Evolutionary conservation across 1,140 invertebrate species (phyloP), one percentile per base, ranked within the genome.

Genomic region (Drosophila nasuta): DNA sequence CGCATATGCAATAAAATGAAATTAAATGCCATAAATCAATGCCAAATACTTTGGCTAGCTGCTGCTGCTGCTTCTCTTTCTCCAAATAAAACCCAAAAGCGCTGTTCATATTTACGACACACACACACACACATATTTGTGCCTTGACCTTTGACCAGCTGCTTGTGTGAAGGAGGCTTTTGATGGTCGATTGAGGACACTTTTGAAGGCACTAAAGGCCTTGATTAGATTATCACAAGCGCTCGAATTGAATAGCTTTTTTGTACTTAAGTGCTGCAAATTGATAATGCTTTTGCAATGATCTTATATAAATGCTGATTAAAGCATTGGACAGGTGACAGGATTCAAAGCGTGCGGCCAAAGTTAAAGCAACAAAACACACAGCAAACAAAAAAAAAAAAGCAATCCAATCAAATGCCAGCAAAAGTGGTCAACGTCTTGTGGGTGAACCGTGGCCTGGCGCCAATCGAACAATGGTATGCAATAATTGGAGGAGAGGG

Each of bases 1-100:
- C 17, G 67, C 15, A 57, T 54, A 56, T 78, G 78, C 59, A 86
- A 78, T 85, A 76, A 77, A 76, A 82, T 65, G 77, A 73, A 88
- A 85, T 88, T 88, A 75, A 73, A 69, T 81, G 77, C 68, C 71
- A 89, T 88, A 88, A 89, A 88, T 88, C 85, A 89, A 72, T 30
- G 69, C n/a, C 63, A 52, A 82, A 87, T 77, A 79, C 66, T 62
- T 72, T 68, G 35, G 30, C 20, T 3, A 69, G 52, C 56, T 56
- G 20, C 43, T 33, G 52, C 56, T 56, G 20, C 43, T 33, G 7
- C 41, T 25, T 3, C 20, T 25, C 20, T 25, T 25, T 25, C 20
- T 25, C 56, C 25, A 51, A 54, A 64, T 64, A 49, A 57, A 25
- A 4, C 20, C 20, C 3, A 25, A 63, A 38, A 63, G 41, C 2